Evolutionary conservation across 1,140 invertebrate species (phyloP).

Genomic region (Drosophila sechellia): DNA sequence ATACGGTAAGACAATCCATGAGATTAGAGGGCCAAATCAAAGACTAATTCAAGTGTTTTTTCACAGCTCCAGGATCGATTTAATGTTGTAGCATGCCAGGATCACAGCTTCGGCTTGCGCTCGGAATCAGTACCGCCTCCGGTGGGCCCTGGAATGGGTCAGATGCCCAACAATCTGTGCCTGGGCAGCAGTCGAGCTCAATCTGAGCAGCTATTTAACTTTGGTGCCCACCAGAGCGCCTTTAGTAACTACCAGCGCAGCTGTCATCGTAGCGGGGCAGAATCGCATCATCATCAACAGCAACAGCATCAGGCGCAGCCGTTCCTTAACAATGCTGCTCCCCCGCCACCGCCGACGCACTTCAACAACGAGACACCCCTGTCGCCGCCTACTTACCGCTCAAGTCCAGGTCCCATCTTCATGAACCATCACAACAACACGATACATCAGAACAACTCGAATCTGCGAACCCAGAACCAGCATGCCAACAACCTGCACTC

Average conservation of each 20-base stretch:
- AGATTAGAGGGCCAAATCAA: background rate
- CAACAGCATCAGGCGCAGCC: constrained; percentile 46
- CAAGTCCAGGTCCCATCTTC: constrained; percentile 78
- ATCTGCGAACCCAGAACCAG: constrained; percentile 79
- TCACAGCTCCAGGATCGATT: constrained; percentile 77
- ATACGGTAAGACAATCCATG: constrained; percentile 50
- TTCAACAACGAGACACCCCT: constrained; percentile 77
- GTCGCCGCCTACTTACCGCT: constrained; percentile 67
- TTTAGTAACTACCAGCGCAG: constrained; percentile 77
- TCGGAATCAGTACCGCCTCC: constrained; percentile 78
- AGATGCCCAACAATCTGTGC: constrained; percentile 71
- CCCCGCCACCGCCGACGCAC: constrained; percentile 50
- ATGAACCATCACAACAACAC: constrained; percentile 84
- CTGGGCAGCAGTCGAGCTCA: constrained; percentile 69
- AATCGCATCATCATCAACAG: constrained; percentile 48
- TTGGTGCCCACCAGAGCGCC: constrained; percentile 62
- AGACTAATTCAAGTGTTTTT: background rate
- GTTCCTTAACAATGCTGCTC: constrained; percentile 68
- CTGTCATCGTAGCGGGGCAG: constrained; percentile 51
- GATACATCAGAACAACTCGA: constrained; percentile 81
- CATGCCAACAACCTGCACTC: constrained; percentile 77
- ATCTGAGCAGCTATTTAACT: constrained; percentile 72
- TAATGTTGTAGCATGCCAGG: constrained; percentile 48
- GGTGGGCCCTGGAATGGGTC: constrained; percentile 14
- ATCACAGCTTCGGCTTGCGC: constrained; percentile 59